These are phyloP conservation scores for Otus scops DNA, from an alignment of 2,797 vertebrate species.

Conservation along the genomic window DNA sequence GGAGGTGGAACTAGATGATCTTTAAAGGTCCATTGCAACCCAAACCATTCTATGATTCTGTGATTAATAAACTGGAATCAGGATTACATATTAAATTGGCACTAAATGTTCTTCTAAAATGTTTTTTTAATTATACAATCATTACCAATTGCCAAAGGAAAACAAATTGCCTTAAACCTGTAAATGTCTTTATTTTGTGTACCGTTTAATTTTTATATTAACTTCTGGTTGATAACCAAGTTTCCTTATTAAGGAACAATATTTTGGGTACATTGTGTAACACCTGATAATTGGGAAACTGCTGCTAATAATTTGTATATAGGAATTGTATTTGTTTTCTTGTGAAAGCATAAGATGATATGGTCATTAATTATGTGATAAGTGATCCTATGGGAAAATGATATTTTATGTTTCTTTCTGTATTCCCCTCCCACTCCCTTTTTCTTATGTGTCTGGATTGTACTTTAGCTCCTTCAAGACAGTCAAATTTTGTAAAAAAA, in stretches of 20 bases:
- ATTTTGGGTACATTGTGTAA: not conserved
- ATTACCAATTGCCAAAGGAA: not conserved
- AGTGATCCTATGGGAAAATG: not conserved
- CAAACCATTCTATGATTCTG: too few relatives aligned
- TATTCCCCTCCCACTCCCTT: accelerated
- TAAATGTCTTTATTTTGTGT: not conserved
- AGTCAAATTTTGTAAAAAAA: not conserved
- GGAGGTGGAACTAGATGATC: too few relatives aligned
- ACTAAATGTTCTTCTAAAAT: not conserved
- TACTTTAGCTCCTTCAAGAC: not conserved
- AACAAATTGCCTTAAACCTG: not conserved
- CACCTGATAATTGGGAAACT: not conserved
- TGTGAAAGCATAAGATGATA: not conserved
- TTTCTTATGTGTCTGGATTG: not conserved
- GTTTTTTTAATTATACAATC: not conserved
- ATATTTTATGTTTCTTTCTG: not conserved
- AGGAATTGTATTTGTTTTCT: not conserved
- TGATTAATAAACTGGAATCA: not conserved
- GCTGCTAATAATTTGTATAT: not conserved
- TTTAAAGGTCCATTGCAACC: too few relatives aligned
- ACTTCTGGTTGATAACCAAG: not conserved
- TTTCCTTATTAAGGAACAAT: not conserved
- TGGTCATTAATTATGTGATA: not conserved
- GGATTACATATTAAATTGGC: not conserved
- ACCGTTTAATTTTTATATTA: not conserved